A percentile compares a stretch with the other conserved stretches of the same genome.
Conservation (phyloP, 2,113 vertebrate genomes). For the Cyprinodon variegatus region DNA sequence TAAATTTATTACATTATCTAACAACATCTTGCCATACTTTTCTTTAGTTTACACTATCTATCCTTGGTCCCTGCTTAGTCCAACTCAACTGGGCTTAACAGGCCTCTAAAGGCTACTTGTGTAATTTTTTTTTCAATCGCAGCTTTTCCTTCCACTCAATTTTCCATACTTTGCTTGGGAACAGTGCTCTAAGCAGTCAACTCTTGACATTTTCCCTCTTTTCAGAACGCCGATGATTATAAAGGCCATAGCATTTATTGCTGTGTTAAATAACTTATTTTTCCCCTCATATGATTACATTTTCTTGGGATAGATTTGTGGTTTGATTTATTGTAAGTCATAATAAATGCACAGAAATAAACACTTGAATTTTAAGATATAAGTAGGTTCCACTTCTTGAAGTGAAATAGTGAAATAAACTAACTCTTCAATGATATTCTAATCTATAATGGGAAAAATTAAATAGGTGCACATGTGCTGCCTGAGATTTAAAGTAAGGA, state of each 20-base stretch:
- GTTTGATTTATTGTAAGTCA: neutral
- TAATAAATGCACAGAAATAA: neutral
- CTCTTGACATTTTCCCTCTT: neutral
- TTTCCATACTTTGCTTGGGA: neutral
- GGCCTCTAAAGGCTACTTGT: no score
- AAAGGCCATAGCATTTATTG: no score
- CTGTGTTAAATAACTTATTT: no score
- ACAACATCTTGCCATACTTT: no score
- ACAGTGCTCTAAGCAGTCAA: neutral
- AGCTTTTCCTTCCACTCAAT: neutral
- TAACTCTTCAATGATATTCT: neutral
- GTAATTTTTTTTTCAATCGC: neutral
- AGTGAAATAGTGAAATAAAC: neutral
- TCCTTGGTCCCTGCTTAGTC: no score
- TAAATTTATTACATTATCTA: neutral
- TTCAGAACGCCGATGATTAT: neutral
- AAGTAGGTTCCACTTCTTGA: neutral
- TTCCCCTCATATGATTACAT: neutral
- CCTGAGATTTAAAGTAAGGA: slow-evolving; percentile 13
- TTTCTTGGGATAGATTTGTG: neutral
- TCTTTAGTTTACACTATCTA: no score
- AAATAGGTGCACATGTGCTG: slow-evolving; percentile 45
- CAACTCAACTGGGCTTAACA: no score
- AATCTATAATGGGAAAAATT: neutral
- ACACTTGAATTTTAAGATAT: neutral